A percentile compares a stretch with the other conserved stretches of the same genome.
These are phyloP conservation scores for Entosphenus tridentatus DNA, from an alignment of 2,113 vertebrate species.

Conservation along the genomic window DNA sequence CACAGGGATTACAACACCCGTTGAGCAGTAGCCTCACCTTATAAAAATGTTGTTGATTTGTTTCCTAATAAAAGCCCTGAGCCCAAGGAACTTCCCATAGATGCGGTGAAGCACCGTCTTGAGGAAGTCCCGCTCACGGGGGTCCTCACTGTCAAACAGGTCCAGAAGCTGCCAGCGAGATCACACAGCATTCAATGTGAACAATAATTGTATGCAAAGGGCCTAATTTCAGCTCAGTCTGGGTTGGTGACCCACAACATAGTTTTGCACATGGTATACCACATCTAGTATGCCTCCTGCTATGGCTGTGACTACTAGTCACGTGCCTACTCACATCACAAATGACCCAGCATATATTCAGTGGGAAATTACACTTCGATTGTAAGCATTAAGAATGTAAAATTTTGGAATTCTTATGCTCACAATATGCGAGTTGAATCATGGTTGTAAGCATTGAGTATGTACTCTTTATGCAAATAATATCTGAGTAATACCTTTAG, in stretches of 20 bases:
- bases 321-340: too few relatives aligned
- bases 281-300: too few relatives aligned
- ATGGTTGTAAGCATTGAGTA: neutral
- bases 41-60: constrained; percentile 99
- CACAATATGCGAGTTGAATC: too few relatives aligned
- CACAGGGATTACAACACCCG: neutral
- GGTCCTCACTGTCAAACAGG: constrained; percentile 95
- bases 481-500: neutral
- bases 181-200: neutral
- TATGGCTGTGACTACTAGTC: too few relatives aligned
- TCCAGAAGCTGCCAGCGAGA: constrained; percentile 54
- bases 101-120: constrained; percentile 99
- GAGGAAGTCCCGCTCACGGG: constrained; percentile 93
- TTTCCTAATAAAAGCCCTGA: constrained; percentile 99
- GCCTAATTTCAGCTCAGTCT: too few relatives aligned
- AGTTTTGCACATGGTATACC: too few relatives aligned
- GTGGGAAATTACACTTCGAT: too few relatives aligned
- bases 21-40: constrained; percentile 43
- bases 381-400: too few relatives aligned
- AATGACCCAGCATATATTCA: too few relatives aligned
- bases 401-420: too few relatives aligned
- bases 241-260: too few relatives aligned
- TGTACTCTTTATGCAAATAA: neutral
- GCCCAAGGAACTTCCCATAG: constrained; percentile 98
- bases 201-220: neutral